Evolutionary conservation across 1,140 invertebrate species (phyloP).

Genomic region (Calycopis cecrops): DNA sequence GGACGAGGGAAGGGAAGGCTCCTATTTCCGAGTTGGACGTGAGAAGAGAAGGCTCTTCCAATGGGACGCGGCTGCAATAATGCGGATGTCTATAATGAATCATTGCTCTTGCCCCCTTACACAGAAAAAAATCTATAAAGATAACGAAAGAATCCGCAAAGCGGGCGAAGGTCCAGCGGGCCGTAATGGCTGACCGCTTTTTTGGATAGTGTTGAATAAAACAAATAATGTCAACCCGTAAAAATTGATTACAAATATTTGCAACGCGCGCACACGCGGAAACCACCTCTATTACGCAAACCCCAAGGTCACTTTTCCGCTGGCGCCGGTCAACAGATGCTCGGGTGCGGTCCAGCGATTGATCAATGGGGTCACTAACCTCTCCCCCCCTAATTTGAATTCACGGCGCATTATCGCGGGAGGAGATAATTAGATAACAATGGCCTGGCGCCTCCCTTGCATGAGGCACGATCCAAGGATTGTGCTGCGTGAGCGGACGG

Average conservation of each 20-base stretch:
- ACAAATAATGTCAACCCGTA: conserved; percentile 3
- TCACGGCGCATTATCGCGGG: conserved; percentile 65
- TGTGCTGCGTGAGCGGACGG: conserved; percentile 19
- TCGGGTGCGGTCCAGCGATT: conserved; percentile 51
- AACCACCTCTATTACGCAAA: not conserved
- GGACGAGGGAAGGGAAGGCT: no score
- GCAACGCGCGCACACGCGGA: not conserved
- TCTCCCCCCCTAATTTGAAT: conserved; percentile 68
- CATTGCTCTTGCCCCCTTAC: no score
- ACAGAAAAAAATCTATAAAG: no score
- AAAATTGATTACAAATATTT: conserved; percentile 7
- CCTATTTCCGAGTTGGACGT: no score
- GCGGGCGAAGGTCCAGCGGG: no score
- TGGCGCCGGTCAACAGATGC: conserved; percentile 20
- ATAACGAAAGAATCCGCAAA: no score
- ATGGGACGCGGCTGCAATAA: no score
- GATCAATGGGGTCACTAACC: conserved; percentile 60
- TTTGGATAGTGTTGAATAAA: not conserved
- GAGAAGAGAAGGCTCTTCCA: no score
- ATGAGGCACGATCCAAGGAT: conserved; percentile 19
- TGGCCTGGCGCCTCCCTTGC: conserved; percentile 46
- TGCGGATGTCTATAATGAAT: no score
- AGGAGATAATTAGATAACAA: conserved; percentile 69
- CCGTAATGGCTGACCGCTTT: no score
- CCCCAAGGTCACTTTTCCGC: conserved; percentile 4